Conservation (phyloP, 1,140 invertebrate species). For the Phymorhynchus buccinoides region DNA sequence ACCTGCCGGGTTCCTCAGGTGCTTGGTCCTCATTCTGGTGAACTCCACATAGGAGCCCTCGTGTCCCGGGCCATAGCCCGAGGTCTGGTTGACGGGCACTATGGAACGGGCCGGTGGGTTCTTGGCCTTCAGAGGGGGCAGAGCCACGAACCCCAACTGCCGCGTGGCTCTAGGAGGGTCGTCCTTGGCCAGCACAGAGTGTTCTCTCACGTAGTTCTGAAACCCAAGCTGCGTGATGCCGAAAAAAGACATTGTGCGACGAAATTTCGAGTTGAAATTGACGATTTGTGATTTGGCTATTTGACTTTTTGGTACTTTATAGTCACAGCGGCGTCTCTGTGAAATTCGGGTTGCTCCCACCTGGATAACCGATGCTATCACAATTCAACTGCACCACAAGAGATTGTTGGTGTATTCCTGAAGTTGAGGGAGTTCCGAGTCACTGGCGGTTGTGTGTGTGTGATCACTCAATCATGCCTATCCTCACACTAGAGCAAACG, state of each 20-base stretch:
- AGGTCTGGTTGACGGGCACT: conserved; percentile 65
- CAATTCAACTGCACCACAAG: no score
- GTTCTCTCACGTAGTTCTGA: conserved; percentile 68
- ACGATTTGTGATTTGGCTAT: no score
- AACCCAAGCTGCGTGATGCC: conserved; percentile 69
- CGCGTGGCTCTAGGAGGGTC: conserved; percentile 60
- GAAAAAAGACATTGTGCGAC: conserved; percentile 71
- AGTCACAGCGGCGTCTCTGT: no score
- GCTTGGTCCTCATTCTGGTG: conserved; percentile 67
- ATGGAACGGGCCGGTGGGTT: conserved; percentile 58
- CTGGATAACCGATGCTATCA: no score
- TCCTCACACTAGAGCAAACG: not conserved
- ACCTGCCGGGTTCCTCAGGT: conserved; percentile 67
- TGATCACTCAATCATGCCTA: not conserved
- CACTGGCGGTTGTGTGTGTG: not conserved
- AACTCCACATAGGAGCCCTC: conserved; percentile 67
- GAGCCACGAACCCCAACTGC: conserved; percentile 63
- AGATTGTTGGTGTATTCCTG: no score
- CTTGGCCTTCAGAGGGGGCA: conserved; percentile 62
- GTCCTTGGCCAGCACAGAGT: conserved; percentile 54
- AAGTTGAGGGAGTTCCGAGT: not conserved
- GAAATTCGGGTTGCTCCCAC: no score
- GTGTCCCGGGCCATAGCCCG: conserved; percentile 68
- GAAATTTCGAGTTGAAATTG: no score
- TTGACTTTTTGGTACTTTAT: no score